Evolutionary conservation across 2,888 invertebrate genomes (phyloP), one percentile per base, ranked within the genome.

Genomic region (Tuta absoluta): DNA sequence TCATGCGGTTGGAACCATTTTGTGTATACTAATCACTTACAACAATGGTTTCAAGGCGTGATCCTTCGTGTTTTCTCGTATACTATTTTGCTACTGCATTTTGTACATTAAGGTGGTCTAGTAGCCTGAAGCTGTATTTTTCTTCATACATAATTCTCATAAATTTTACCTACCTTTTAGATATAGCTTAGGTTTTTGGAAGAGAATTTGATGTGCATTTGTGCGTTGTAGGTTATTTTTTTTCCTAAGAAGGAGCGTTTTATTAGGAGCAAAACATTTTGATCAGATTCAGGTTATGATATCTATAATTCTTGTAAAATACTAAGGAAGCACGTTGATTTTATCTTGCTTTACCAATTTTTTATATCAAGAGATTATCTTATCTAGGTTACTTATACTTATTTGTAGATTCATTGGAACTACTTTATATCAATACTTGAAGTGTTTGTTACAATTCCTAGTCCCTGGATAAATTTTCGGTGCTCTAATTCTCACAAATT

Each of bases 1-100:
- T 38, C 38, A 33, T 53, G 19, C 57, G 21, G 11, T 23, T n/a
- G 17, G 41, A 53, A 45, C 28, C 58, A 58, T 63, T 63, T 62
- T 33, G 48, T 57, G 45, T 56, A 63, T 63, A 63, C 51, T 49
- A 49, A 51, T 60, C 48, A 60, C 41, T 41, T 23, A 4, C n/a
- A 24, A 56, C 33, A 56, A 33, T 56, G 12, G 17, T 56, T 56
- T 56, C 17, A 33, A 33, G 56, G 24, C n/a, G 56, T 10, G 10
- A 33, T 56, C 28, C 28, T 28, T 33, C 11, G 17, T 33, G 33
- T 28, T 14, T 28, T 56, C 8, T 56, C 33, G 33, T 28, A 10
- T 56, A 10, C 33, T 56, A 56, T n/a, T 23, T 14, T 53, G 23
- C 51, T 23, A 14, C 51, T 23, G 21, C 45, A 17, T 45, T 33